Base-by-base conservation (phyloP, 2,888 invertebrate species). In the Eulithis prunata region DNA sequence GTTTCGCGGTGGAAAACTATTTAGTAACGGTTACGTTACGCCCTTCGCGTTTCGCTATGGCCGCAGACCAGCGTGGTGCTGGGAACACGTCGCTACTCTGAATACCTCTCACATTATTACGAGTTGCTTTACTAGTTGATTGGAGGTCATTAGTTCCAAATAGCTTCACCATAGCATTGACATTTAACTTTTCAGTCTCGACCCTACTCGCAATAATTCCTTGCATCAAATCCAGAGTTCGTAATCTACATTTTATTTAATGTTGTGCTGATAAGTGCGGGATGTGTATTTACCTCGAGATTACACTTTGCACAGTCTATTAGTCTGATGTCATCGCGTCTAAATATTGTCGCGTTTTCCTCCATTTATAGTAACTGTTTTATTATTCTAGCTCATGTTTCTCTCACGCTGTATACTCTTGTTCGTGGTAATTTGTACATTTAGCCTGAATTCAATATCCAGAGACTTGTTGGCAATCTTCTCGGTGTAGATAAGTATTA, bases 281-380 rank as follows among this genome's bases (percentile, higher is more conserved):
- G 51, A 52, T 45, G 52, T 57, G 57, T 21, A 51, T 51, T 47
- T 43, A 45, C 36, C 55, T 14, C 32, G 47, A 59, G 55, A 51
- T 59, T 14, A 45, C 54, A 45, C 59, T 43, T 41, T 13, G 54
- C 58, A 49, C 4, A 21, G 13, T 21, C 21, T n/a, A 12, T 49
- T 41, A 8, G 64, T 12, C 54, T 64, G 64, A 64, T 58, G 64
- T 55, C 64, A 64, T 47, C 54, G 53, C 14, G 28, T 45, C 45
- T 54, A 58, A 10, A 53, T 58, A 14, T 53, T 45, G 32, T 46
- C 49, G 53, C 36, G 52, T 51, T 64, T 59, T 55, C 49, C 53
- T 57, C 52, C 45, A 14, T 45, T 51, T 54, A 41, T 2, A 32
- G 10, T 32, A 5, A 46, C 46, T 52, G 28, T 43, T 49, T 45